Evolutionary conservation across 2,888 invertebrate species (phyloP).

Genomic region (Pedicia rivosa): DNA sequence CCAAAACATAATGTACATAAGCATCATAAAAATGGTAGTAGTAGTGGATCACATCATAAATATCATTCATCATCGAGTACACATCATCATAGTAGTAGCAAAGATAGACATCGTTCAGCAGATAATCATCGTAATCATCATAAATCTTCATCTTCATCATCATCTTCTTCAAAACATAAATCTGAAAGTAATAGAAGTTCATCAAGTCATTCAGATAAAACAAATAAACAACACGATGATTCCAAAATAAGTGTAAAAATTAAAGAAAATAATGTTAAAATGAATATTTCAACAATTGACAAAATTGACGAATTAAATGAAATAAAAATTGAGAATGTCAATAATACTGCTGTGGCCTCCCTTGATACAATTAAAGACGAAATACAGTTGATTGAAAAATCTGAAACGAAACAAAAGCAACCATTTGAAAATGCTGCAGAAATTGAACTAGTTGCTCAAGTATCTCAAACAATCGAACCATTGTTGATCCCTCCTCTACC

Average conservation of each 20-base stretch:
- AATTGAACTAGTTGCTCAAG: too few species aligned
- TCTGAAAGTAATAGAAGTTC: constrained; percentile 3
- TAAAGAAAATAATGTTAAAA: background rate
- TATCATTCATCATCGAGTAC: constrained; percentile 7
- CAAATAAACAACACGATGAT: background rate
- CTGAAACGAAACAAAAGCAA: too few species aligned
- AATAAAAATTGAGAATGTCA: background rate
- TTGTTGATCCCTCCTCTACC: too few species aligned
- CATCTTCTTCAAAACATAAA: constrained; percentile 1
- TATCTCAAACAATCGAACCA: too few species aligned
- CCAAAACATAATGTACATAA: constrained; percentile 20
- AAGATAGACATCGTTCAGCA: constrained; percentile 9
- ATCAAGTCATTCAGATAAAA: background rate
- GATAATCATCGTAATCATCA: constrained; percentile 8
- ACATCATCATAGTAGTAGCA: constrained; percentile 9
- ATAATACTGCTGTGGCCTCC: background rate
- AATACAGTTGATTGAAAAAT: too few species aligned
- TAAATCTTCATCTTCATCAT: constrained; percentile 4
- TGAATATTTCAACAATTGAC: background rate
- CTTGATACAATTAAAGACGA: too few species aligned
- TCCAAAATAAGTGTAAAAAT: background rate
- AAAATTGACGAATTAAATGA: background rate
- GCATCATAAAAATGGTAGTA: constrained; percentile 6
- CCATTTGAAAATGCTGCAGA: too few species aligned
- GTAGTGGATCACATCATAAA: constrained; percentile 9